Percentiles rank a stretch among this genome's conserved stretches.
Conservation (phyloP, 1,140 invertebrate genomes). For the Saccostrea cuccullata region DNA sequence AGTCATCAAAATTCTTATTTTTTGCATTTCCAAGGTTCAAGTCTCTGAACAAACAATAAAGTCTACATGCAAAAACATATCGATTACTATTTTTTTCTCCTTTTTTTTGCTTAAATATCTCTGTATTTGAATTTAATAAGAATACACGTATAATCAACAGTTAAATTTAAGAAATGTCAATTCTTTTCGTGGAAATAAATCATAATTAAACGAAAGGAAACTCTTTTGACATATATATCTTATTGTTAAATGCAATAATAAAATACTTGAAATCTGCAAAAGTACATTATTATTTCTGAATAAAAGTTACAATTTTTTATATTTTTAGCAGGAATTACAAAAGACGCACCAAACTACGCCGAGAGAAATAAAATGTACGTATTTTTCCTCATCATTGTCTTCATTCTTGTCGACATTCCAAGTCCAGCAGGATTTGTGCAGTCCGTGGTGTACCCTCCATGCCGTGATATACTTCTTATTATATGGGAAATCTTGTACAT, state of each 20-base stretch:
- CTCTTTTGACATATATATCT: too few relatives aligned
- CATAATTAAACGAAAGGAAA: too few relatives aligned
- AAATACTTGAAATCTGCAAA: not conserved
- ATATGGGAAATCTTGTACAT: conserved; percentile 11
- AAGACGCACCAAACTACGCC: not conserved
- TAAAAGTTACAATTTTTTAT: not conserved
- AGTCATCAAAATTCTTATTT: not conserved
- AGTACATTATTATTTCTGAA: not conserved
- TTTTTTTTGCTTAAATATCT: not conserved
- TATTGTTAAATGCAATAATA: too few relatives aligned
- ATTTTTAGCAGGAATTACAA: not conserved
- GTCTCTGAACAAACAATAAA: not conserved
- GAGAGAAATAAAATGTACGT: not conserved
- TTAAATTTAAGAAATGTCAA: not conserved
- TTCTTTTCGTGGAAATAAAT: not conserved
- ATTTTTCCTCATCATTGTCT: not conserved
- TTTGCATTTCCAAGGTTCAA: too few relatives aligned
- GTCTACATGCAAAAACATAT: not conserved
- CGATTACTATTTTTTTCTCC: not conserved
- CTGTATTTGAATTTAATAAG: not conserved
- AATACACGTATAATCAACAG: too few relatives aligned
- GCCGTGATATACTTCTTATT: not conserved
- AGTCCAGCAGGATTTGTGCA: not conserved
- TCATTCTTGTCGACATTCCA: not conserved
- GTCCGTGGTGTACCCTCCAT: not conserved